Evolutionary conservation across 1,140 invertebrate genomes (phyloP), one percentile per base, ranked within the genome.

Genomic region (Halyomorpha halys): DNA sequence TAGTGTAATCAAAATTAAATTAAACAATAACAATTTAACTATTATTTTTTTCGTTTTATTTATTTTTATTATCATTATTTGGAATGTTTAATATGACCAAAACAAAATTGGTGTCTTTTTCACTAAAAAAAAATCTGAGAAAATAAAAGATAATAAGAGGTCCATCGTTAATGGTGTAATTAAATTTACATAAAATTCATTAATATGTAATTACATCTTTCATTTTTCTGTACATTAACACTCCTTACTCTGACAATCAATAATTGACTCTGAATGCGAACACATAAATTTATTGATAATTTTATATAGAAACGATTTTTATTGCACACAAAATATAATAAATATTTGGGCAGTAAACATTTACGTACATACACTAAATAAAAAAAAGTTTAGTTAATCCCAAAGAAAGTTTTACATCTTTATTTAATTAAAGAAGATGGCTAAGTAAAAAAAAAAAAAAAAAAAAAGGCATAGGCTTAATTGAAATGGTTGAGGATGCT

Each of bases 91-190:
- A 25, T 56, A 23, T 23, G 14, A 56, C 53, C 53, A 56, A 56
- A 49, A 56, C 18, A 16, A 56, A 23, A 25, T 56, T 56, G 53
- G 53, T 21, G 53, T 56, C 53, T 56, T 56, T 56, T 56, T 56
- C 23, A 23, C 23, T 56, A 23, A 56, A 56, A 56, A 56, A 16
- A 14, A 56, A 23, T 56, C 18, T 56, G 15, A 56, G 9, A 23
- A 23, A 56, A 56, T 11, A 21, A 6, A 23, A 11, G 15, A 23
- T 56, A 9, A 56, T 15, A 23, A 23, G 15, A 23, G 53, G 53
- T 39, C 34, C 19, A 56, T 23, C 27, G 3, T 23, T 23, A 23
- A 11, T 8, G 23, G 23, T 15, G 15, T 23, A 56, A 25, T 56
- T 8, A 23, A 15, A 56, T 21, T 25, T 21, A 21, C 11, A 8